Conservation (phyloP, 2,888 invertebrate genomes). For the Hirudinaria manillensis region DNA sequence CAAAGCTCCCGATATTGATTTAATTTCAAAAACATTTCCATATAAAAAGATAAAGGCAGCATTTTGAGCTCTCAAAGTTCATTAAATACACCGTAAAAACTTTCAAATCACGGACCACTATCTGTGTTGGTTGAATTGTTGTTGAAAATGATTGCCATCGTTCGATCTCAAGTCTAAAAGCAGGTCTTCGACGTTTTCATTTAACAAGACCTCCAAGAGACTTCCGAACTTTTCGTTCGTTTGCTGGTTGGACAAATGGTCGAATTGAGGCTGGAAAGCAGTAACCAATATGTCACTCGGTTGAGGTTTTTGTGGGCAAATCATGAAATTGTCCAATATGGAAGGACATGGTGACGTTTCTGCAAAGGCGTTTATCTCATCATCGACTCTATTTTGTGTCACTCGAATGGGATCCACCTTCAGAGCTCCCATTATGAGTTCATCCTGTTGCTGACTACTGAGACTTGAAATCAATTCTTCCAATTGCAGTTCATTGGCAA, state of each 20-base stretch:
- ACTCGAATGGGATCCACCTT: background rate
- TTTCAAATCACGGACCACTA: no score
- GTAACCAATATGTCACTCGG: background rate
- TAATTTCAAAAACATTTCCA: no score
- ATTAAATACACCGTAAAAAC: no score
- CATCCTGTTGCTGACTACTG: background rate
- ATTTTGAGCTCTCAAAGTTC: no score
- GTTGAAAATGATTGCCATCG: no score
- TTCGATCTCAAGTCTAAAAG: background rate
- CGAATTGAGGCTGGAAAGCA: background rate
- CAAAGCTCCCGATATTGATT: no score
- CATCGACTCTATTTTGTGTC: background rate
- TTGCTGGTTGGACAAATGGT: background rate
- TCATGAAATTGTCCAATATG: background rate
- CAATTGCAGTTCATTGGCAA: background rate
- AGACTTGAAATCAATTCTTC: background rate
- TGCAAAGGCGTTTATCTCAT: background rate
- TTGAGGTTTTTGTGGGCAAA: background rate
- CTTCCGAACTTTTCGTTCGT: constrained; percentile 3
- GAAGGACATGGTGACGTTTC: background rate
- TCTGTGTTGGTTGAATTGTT: no score
- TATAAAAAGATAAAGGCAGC: no score
- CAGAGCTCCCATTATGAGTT: constrained; percentile 6
- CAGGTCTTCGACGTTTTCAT: background rate
- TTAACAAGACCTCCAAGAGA: background rate